Percentiles rank a stretch among this genome's conserved stretches.
Evolutionary conservation across 2,888 invertebrate species (phyloP).

Genomic region (Brenthis ino): DNA sequence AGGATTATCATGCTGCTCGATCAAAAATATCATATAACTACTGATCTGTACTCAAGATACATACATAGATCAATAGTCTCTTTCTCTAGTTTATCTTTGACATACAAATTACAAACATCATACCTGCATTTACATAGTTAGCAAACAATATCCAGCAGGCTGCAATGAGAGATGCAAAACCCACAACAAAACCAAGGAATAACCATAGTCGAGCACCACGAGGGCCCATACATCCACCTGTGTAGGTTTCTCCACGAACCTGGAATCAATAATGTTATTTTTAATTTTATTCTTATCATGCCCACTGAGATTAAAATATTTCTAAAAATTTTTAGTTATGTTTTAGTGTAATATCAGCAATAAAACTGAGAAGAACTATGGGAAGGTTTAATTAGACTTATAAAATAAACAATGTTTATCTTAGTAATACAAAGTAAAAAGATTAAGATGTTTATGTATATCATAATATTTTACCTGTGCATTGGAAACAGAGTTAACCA

Average conservation of each 20-base stretch:
- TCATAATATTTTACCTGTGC: slow-evolving; percentile 84
- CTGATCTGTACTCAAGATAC: too few species aligned
- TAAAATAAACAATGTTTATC: slow-evolving; percentile 7
- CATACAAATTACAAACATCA: slow-evolving; percentile 42
- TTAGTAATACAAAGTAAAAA: not conserved
- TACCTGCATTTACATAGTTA: slow-evolving; percentile 88
- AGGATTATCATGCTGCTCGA: too few species aligned
- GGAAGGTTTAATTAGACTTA: not conserved
- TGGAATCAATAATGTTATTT: slow-evolving; percentile 50
- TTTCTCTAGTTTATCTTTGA: not conserved
- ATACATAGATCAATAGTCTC: too few species aligned
- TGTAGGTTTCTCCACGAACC: slow-evolving; percentile 91
- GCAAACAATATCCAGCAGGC: slow-evolving; percentile 98
- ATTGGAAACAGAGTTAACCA: slow-evolving; percentile 98
- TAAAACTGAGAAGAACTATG: not conserved
- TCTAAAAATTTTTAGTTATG: too few species aligned
- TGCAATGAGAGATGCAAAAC: slow-evolving; percentile 97
- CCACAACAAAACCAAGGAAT: slow-evolving; percentile 97
- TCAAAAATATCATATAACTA: too few species aligned
- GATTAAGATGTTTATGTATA: not conserved
- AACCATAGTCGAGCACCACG: slow-evolving; percentile 96
- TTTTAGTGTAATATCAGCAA: not conserved
- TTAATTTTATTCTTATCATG: not conserved
- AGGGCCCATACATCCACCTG: slow-evolving; percentile 92
- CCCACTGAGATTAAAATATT: too few species aligned